Conservation (phyloP, 2,113 vertebrate genomes). For the Suricata suricatta region DNA sequence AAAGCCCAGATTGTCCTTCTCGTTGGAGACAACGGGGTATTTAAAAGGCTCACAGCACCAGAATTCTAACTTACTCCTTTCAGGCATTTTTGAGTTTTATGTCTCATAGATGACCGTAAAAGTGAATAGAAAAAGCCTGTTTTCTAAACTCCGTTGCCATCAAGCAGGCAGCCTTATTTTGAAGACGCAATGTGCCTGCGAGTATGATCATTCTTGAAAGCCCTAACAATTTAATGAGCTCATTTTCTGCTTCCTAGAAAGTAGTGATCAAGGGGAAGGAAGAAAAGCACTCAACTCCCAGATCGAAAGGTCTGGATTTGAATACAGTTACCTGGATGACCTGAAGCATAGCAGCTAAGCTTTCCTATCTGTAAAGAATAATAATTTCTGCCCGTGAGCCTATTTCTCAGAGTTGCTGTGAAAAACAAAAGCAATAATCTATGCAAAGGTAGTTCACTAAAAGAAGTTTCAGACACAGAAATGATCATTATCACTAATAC, state of each 20-base stretch:
- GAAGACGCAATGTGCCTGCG: neutral
- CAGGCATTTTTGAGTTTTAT: slow-evolving; percentile 69
- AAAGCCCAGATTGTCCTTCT: slow-evolving; percentile 90
- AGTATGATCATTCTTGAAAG: neutral
- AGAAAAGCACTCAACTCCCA: neutral
- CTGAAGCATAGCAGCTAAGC: neutral
- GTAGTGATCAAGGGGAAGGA: too few relatives aligned
- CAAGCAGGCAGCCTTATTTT: neutral
- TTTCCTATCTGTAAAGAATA: neutral
- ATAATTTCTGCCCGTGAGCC: fast-evolving
- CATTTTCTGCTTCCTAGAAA: slow-evolving; percentile 35
- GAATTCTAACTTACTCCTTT: slow-evolving; percentile 87
- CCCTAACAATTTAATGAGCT: neutral
- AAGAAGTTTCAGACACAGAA: neutral
- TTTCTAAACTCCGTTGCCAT: neutral
- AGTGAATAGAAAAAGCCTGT: neutral
- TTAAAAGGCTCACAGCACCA: slow-evolving; percentile 82
- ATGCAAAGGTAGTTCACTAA: neutral
- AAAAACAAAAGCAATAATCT: neutral
- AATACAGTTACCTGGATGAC: neutral
- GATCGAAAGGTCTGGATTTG: neutral
- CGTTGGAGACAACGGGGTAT: slow-evolving; percentile 81
- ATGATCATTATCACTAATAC: neutral
- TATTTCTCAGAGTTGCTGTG: neutral
- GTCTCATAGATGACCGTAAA: neutral